Evolutionary conservation across 2,113 vertebrate species (phyloP).

Genomic region (Silurus asotus): DNA sequence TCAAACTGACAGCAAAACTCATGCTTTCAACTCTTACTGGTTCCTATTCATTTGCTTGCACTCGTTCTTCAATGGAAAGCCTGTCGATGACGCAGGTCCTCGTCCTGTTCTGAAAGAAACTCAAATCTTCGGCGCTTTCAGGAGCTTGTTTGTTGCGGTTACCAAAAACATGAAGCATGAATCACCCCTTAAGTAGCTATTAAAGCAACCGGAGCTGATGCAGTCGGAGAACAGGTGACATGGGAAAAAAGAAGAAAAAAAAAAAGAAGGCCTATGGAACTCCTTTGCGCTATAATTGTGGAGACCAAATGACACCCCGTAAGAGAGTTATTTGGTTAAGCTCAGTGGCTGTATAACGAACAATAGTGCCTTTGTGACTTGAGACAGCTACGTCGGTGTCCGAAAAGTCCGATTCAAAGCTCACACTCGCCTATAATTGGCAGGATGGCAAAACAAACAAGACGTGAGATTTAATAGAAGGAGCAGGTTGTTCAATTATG

Average conservation of each 20-base stretch:
- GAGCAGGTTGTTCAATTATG: not conserved
- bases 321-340: not conserved
- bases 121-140: not conserved
- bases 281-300: not conserved
- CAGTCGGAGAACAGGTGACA: not conserved
- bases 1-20: not conserved
- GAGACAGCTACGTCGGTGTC: not conserved
- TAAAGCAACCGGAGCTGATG: not conserved
- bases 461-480: not conserved
- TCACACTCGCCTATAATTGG: not conserved
- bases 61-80: not conserved
- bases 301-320: not conserved
- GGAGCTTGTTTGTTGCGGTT: slow-evolving; percentile 4
- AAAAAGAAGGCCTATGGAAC: not conserved
- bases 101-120: not conserved
- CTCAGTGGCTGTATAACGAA: not conserved
- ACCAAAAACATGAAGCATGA: not conserved
- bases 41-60: not conserved
- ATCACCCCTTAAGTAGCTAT: not conserved
- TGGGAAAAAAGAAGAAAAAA: not conserved
- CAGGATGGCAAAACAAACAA: not conserved
- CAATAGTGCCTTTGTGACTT: not conserved
- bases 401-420: not conserved
- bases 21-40: not conserved
- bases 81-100: not conserved